phyloP scores from a whole-genome alignment of 2,888 invertebrate species.

The Napeogenes sylphis region DNA sequence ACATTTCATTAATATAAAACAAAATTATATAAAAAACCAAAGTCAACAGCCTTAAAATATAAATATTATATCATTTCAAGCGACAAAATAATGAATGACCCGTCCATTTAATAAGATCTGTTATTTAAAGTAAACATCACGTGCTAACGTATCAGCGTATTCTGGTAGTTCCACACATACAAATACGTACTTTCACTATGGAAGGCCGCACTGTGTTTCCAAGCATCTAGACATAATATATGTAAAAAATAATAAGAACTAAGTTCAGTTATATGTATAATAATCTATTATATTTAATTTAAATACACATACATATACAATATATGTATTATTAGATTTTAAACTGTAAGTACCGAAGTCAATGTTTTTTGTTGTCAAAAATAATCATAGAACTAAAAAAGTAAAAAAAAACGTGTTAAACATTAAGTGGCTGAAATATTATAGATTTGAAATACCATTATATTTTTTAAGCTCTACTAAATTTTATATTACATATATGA shows the following conservation, averaged over 20 bases:
- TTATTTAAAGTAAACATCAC: background rate
- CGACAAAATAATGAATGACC: background rate
- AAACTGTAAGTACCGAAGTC: slow-evolving; percentile 9
- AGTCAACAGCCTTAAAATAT: too few relatives aligned
- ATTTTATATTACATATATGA: too few relatives aligned
- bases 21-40: background rate
- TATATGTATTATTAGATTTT: too few relatives aligned
- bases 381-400: too few relatives aligned
- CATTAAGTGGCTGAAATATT: too few relatives aligned
- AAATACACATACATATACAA: too few relatives aligned
- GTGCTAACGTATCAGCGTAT: slow-evolving; percentile 10
- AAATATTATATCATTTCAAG: slow-evolving; percentile 4
- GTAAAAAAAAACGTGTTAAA: too few relatives aligned
- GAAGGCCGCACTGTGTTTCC: slow-evolving; percentile 22
- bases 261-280: background rate
- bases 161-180: slow-evolving; percentile 10
- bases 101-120: slow-evolving; percentile 10
- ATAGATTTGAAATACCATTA: too few relatives aligned
- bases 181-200: slow-evolving; percentile 25
- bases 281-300: too few relatives aligned
- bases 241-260: background rate
- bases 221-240: slow-evolving; percentile 2
- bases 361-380: background rate
- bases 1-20: too few relatives aligned
- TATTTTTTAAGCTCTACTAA: too few relatives aligned